Base-by-base conservation (phyloP, 2,797 vertebrate genomes). In the Onychomys arenicola region DNA sequence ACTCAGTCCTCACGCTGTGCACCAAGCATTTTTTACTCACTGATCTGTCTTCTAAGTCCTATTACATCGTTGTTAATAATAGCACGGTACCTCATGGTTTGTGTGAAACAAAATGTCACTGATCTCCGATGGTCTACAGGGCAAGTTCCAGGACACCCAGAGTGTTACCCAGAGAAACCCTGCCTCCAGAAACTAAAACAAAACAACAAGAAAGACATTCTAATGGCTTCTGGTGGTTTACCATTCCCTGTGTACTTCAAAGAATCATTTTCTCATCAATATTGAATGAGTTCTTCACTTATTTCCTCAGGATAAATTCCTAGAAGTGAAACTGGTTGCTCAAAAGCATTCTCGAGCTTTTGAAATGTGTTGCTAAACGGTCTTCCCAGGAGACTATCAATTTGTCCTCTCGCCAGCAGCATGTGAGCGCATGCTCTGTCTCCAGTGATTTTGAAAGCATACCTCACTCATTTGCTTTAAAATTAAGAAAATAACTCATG, bases 241-340 rank as follows among this genome's bases (percentile, higher is more conserved):
- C 63, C 61, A 14, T 73, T 90, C 89, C 78, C 86, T 88, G 89
- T 52, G 61, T 17, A 89, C 55, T 81, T 40, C 71, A 94, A 34
- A 73, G 46, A 92, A 85, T 49, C 46, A 63, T 87, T 63, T 91
- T 84, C 49, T 63, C 21, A 63, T 94, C 95, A 91, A 93, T 93
- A 77, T 86, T 95, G 81, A 96, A 91, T 91, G 84, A 71, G 91
- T 89, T 97, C 88, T 93, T 65, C 84, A 93, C 40, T 85, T 97
- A 93, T 97, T 96, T 96, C 94, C 80, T 95, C 94, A 96, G 95
- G 85, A 87, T 78, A 93, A 97, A 92, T 97, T 97, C 96, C 91
- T 97, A 96, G 97, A 97, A 97, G 94, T 90, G 93, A 69, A 95
- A 69, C 91, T 92, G 90, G 76, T 96, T 43, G 83, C 87, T 97